Base-by-base conservation (phyloP, 2,113 vertebrate species). In the Amphiprion percula region DNA sequence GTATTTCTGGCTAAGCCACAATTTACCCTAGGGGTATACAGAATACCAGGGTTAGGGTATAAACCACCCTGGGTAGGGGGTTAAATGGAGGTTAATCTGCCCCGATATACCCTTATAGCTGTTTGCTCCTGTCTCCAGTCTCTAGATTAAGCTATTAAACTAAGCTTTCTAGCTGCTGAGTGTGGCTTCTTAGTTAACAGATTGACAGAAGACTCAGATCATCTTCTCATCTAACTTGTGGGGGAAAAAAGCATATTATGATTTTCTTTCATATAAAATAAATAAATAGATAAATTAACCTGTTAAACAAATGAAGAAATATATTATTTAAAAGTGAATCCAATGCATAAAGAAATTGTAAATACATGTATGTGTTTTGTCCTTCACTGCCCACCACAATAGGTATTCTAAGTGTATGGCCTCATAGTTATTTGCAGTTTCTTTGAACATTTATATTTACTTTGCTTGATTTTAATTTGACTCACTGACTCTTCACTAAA, bases 151-250 rank as follows among this genome's bases (percentile, higher is more conserved):
- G 37, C 37, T 73, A 39, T 41, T 61, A 44, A 59, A 19, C 37
- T 73, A 73, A 60, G 23, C 23, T 30, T 41, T 65, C 41, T 16
- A 74, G 49, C 37, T 39, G 37, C 16, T 55, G 24, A 10, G 6
- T 2, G 37, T 53, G 1, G 7, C 28, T 62, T 73, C 23, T 41
- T 50, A 62, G 62, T 80, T 59, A 67, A 15, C 0, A 15, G 24
- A 64, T 15, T 63, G 24, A 68, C 21, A 24, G 16, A 17, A 71
- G 28, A n/a, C 26, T 56, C 24, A 16, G 64, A 64, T 55, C 5
- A 71, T 39, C 8, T 44, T 71, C 39, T 63, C 37, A 41, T 58
- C 21, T 56, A 74, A 49, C 69, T 19, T 52, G 56, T 28, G 14
- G 5, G 33, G 24, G 30, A 53, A 58, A 16, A 53, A 61, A 52